These are phyloP conservation scores for Umimayanthus chanpuru DNA, from an alignment of 92 coral and sea anemone genomes.

Conservation along the genomic window DNA sequence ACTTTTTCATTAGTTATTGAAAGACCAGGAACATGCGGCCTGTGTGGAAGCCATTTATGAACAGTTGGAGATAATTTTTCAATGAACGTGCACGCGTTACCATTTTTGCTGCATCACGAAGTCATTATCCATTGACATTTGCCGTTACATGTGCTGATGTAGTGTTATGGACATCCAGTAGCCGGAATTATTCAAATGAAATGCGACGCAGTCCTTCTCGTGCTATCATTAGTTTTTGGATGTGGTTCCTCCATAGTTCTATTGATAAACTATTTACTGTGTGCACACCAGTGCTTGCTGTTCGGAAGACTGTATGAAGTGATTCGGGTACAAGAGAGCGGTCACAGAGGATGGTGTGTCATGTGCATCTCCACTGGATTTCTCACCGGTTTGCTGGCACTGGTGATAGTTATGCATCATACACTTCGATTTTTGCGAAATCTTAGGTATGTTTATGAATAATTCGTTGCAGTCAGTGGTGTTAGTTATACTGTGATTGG, in stretches of 20 bases:
- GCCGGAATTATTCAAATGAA: neutral
- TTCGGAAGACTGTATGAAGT: constrained; percentile 30
- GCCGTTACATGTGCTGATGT: too few species aligned
- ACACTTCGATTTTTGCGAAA: neutral
- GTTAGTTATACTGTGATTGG: too few species aligned
- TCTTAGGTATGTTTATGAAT: neutral
- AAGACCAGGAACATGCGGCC: neutral
- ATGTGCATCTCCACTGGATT: neutral
- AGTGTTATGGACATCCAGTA: too few species aligned
- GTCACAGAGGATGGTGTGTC: constrained; percentile 26
- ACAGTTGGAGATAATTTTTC: neutral
- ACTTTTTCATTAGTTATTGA: neutral
- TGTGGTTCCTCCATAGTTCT: constrained; percentile 5
- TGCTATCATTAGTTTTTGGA: neutral
- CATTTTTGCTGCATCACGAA: neutral
- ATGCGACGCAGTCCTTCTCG: neutral
- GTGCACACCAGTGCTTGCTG: constrained; percentile 28
- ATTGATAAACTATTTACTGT: constrained; percentile 5
- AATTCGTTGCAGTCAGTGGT: too few species aligned
- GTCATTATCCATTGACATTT: neutral
- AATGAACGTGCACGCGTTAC: neutral
- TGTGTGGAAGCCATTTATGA: neutral
- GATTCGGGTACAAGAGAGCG: constrained; percentile 11
- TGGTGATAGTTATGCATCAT: neutral
- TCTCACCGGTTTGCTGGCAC: neutral